Conservation (phyloP, 2,888 invertebrate species). For the Eumerus sabulonum region DNA sequence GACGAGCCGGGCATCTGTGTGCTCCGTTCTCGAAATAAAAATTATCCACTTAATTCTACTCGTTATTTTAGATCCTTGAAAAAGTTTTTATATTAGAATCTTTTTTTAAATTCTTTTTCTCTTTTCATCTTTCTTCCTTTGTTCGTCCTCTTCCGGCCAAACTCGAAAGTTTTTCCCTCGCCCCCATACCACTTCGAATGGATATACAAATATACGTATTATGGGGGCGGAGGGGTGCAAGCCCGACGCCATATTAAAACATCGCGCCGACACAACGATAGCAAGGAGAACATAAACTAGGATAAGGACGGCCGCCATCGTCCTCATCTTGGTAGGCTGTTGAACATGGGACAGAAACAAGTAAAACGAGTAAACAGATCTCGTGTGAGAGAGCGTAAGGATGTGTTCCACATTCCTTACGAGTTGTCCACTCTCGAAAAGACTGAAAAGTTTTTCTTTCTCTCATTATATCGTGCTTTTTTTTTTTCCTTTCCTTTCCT, state of each 20-base stretch:
- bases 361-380: background rate
- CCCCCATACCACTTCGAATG: background rate
- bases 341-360: conserved; percentile 18
- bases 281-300: conserved; percentile 55
- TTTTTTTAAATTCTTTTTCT: conserved; percentile 27
- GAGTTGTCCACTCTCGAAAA: conserved; percentile 64
- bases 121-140: background rate
- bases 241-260: background rate
- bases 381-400: conserved; percentile 42
- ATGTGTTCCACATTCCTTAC: conserved; percentile 63
- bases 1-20: conserved; percentile 52
- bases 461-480: background rate
- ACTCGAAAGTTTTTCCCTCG: conserved; percentile 58
- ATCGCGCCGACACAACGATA: background rate
- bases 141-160: conserved; percentile 25
- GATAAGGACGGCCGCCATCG: conserved; percentile 47
- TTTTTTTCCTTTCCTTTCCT: background rate
- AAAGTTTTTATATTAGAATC: conserved; percentile 69
- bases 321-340: conserved; percentile 55
- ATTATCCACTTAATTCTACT: conserved; percentile 71
- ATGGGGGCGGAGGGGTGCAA: conserved; percentile 17
- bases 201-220: background rate
- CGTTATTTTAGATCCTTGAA: conserved; percentile 71
- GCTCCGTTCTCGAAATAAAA: conserved; percentile 69
- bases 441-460: conserved; percentile 37